Base-by-base conservation (phyloP, 2,113 vertebrate genomes). In the Osmerus mordax region DNA sequence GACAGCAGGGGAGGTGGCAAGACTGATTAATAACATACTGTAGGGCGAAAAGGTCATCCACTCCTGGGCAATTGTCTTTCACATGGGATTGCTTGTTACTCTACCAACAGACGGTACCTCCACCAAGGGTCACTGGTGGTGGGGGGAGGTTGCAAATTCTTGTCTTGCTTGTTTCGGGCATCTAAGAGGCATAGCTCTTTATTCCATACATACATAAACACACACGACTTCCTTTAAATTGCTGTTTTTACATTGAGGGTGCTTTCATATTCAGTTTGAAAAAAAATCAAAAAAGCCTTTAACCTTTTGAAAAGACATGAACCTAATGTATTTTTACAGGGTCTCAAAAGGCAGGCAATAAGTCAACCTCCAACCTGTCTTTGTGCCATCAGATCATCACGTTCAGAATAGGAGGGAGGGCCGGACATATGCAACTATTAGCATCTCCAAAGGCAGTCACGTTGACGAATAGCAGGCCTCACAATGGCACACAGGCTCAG, bases 371-470 rank as follows among this genome's bases (percentile, higher is more conserved):
- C 75, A 76, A 84, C 25, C 84, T 91, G 92, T 87, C 92, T 95
- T 95, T 94, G 93, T 95, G 91, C 92, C 81, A 91, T 92, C 90
- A 91, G 88, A 90, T 92, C 90, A 89, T 89, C 83, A 81, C 77
- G 83, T 90, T 92, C 86, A 88, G 88, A 78, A 89, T 82, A 87
- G 87, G 92, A 91, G 90, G 92, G 91, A 90, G 82, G 91, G 89
- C 93, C 90, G 89, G 92, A 92, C 94, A 47, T 92, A 95, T 93
- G 91, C 94, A 53, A 5, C 88, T 84, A 97, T 98, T 97, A 97
- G 96, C 97, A 98, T 98, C 94, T 98, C 93, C 94, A 98, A 97
- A 97, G 95, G 86, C 91, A 81, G 87, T 91, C 92, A 90, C 91
- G 91, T 90, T 25, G 64, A 94, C 92, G 94, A 87, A 93, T 94